Percentiles rank a stretch among this genome's conserved stretches.
Evolutionary conservation across 2,113 vertebrate genomes (phyloP).

Genomic region (Gulo gulo): DNA sequence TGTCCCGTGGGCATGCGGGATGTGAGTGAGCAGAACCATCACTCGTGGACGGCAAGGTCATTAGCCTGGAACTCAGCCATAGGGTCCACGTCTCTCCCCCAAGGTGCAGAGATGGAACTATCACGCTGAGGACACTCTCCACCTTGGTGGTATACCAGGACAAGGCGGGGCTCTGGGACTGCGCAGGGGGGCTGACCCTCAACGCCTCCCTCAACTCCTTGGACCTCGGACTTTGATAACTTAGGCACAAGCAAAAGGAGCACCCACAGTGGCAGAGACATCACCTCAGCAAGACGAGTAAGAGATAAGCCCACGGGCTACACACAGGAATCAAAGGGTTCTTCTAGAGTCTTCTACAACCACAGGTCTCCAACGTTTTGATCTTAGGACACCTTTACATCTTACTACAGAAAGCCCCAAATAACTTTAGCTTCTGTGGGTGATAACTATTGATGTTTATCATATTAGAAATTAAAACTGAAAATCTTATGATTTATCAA

Average conservation of each 20-base stretch:
- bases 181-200: not conserved
- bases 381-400: not conserved
- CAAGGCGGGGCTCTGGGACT: not conserved
- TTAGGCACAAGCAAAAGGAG: not conserved
- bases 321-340: fast-evolving
- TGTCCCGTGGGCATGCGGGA: fast-evolving
- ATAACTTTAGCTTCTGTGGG: not conserved
- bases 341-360: not conserved
- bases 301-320: not conserved
- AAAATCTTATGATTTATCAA: not conserved
- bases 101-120: not conserved
- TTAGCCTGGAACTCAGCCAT: too few relatives aligned
- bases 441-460: not conserved
- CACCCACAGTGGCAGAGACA: not conserved
- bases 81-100: fast-evolving
- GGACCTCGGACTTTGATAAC: not conserved
- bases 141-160: too few relatives aligned
- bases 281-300: not conserved
- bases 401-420: not conserved
- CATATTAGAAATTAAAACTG: not conserved
- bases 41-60: not conserved
- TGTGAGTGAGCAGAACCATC: not conserved
- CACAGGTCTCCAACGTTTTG: not conserved
- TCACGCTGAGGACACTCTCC: not conserved
- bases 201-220: not conserved